A percentile compares a stretch with the other conserved stretches of the same genome.
These are phyloP conservation scores for Sporophila hypoxantha DNA, from an alignment of 2,113 vertebrate genomes.

Conservation along the genomic window DNA sequence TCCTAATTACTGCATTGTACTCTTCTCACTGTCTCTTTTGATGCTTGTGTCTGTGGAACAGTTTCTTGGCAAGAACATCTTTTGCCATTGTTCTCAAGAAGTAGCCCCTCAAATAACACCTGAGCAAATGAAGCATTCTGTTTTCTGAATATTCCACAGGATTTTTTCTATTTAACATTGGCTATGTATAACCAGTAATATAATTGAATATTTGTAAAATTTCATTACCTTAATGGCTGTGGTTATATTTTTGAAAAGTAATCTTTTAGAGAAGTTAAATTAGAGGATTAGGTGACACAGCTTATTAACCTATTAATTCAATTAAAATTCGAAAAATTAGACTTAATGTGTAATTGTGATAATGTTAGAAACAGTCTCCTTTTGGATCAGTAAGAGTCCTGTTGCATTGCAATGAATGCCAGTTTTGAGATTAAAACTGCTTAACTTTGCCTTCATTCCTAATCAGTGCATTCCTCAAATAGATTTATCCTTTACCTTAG, in stretches of 20 bases:
- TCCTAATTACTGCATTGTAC: background rate
- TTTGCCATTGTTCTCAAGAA: slow-evolving; percentile 36
- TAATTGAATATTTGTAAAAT: background rate
- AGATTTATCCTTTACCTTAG: background rate
- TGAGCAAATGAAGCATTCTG: background rate
- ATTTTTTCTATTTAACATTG: background rate
- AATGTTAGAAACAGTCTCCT: background rate
- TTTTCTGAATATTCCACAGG: background rate
- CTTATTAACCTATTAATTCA: background rate
- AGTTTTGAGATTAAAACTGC: background rate
- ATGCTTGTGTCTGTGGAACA: background rate
- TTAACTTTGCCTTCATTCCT: background rate
- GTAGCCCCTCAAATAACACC: background rate
- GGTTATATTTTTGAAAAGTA: background rate
- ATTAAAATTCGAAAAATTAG: background rate
- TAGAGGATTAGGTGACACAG: background rate
- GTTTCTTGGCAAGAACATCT: background rate
- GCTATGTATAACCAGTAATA: slow-evolving; percentile 22
- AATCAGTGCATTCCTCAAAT: background rate
- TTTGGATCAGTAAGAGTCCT: background rate
- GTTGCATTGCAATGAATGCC: background rate
- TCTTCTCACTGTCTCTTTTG: background rate
- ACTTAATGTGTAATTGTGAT: background rate
- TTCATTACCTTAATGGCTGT: background rate
- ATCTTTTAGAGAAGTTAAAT: background rate